phyloP scores from a whole-genome alignment of 2,888 invertebrate genomes.

The Ophion costatus region DNA sequence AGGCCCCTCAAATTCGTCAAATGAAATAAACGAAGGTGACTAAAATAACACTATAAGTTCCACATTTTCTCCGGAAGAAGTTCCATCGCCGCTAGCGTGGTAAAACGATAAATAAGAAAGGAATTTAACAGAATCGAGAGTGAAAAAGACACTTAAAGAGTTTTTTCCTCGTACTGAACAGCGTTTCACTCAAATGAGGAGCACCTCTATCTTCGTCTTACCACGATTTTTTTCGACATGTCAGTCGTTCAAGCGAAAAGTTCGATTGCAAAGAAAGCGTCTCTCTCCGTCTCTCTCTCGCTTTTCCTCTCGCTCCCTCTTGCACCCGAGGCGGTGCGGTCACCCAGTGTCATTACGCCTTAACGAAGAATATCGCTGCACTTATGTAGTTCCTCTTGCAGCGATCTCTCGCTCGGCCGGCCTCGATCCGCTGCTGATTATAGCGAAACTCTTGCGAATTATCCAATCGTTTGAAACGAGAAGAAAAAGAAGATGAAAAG shows the following conservation, averaged over 20 bases:
- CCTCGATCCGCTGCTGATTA: constrained; percentile 49
- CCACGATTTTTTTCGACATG: not conserved
- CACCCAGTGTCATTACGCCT: not conserved
- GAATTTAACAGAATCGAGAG: not conserved
- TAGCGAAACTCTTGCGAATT: constrained; percentile 75
- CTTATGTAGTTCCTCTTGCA: constrained; percentile 16
- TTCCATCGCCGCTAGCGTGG: not conserved
- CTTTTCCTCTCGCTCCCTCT: not conserved
- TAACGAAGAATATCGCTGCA: constrained; percentile 50
- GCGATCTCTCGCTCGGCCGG: constrained; percentile 15
- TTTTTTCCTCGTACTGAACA: not conserved
- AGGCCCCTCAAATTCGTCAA: not conserved
- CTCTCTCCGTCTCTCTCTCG: not conserved
- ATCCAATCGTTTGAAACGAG: constrained; percentile 74
- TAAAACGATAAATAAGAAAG: not conserved
- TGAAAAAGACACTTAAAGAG: not conserved
- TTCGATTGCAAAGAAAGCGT: not conserved
- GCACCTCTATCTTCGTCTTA: not conserved
- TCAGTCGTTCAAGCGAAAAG: not conserved
- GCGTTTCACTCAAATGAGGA: not conserved
- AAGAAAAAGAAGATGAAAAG: constrained; percentile 52
- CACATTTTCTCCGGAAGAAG: not conserved
- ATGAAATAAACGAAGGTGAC: not conserved
- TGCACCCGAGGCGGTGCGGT: not conserved
- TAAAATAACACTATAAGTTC: not conserved